phyloP scores from a whole-genome alignment of 1,140 invertebrate genomes.

The Colletes gigas region DNA sequence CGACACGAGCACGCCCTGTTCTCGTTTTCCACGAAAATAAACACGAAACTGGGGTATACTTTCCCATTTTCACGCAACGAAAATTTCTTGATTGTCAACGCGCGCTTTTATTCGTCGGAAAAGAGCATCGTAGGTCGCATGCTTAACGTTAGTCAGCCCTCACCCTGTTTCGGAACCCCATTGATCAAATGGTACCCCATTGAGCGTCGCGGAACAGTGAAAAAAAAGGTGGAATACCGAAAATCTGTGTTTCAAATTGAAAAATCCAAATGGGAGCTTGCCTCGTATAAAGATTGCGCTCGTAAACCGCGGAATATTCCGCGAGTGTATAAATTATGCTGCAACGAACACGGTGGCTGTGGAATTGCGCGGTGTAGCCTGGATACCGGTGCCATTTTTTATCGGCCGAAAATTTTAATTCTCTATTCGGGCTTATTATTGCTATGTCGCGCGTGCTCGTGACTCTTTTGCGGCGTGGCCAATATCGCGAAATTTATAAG shows the following conservation, averaged over 20 bases:
- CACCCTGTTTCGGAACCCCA: neutral
- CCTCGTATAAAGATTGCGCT: neutral
- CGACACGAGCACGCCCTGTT: neutral
- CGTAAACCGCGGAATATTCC: constrained; percentile 10
- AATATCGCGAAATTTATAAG: constrained; percentile 71
- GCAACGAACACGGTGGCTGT: neutral
- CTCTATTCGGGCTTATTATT: constrained; percentile 42
- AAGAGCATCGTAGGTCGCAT: neutral
- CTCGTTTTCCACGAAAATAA: constrained; percentile 6
- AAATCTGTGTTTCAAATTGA: neutral
- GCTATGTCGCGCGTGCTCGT: constrained; percentile 30
- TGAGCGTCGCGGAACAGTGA: neutral
- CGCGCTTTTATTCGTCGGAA: neutral
- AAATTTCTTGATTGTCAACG: constrained; percentile 16
- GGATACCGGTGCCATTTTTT: constrained; percentile 21
- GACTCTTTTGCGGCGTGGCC: constrained; percentile 43
- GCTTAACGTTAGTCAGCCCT: neutral
- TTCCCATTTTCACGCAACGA: constrained; percentile 4
- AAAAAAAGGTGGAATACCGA: neutral
- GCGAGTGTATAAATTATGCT: neutral
- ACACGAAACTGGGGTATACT: neutral
- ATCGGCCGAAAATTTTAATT: constrained; percentile 54
- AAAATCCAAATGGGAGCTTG: neutral
- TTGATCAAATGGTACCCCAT: neutral
- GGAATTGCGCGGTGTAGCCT: neutral